A percentile compares a stretch with the other conserved stretches of the same genome.
Conservation (phyloP, 2,888 invertebrate species). For the Crocallis elinguaria region DNA sequence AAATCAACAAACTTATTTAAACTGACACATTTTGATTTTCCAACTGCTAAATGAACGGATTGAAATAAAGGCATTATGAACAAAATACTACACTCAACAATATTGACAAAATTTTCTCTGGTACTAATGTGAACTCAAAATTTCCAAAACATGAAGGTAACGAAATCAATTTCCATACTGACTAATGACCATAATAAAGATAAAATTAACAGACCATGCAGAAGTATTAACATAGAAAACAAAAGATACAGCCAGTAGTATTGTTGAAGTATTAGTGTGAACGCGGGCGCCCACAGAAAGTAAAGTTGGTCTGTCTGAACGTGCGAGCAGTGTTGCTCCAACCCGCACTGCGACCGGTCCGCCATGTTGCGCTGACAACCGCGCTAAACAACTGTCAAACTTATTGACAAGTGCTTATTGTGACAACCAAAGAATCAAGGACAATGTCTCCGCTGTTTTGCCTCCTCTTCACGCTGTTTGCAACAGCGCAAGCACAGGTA, state of each 20-base stretch:
- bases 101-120: no score
- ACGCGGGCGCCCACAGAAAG: constrained; percentile 73
- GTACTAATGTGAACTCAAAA: no score
- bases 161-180: neutral
- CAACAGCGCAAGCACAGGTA: constrained; percentile 67
- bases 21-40: no score
- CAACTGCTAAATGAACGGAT: no score
- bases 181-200: neutral
- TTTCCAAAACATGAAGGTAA: no score
- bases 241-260: neutral
- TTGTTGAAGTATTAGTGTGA: constrained; percentile 49
- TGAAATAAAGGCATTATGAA: no score
- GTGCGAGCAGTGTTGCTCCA: constrained; percentile 69
- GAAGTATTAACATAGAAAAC: neutral
- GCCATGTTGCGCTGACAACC: constrained; percentile 68
- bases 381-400: constrained; percentile 49
- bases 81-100: no score
- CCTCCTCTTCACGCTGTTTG: constrained; percentile 62
- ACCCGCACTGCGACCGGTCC: constrained; percentile 69
- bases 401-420: constrained; percentile 40
- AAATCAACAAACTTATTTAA: no score
- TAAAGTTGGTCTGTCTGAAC: constrained; percentile 72
- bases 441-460: constrained; percentile 69
- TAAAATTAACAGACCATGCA: neutral
- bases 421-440: constrained; percentile 43